phyloP scores from a whole-genome alignment of 2,113 vertebrate species.

The Psammodynastes pulverulentus region DNA sequence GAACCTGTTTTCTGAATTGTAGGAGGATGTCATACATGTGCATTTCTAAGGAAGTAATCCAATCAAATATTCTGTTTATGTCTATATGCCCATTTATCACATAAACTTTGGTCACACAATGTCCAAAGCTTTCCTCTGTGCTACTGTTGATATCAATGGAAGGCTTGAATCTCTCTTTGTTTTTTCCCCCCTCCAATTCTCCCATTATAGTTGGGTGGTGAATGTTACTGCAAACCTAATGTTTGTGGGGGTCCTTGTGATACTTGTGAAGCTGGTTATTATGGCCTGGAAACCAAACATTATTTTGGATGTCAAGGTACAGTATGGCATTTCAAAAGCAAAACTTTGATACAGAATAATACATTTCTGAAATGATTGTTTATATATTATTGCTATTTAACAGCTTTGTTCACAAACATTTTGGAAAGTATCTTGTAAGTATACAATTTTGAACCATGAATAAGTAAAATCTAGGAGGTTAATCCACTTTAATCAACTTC shows the following conservation, averaged over 20 bases:
- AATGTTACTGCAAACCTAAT: slow-evolving; percentile 85
- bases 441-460: not conserved
- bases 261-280: slow-evolving; percentile 84
- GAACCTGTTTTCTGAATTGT: not conserved
- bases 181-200: not conserved
- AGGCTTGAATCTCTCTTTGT: not conserved
- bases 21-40: not conserved
- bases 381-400: not conserved
- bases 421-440: not conserved
- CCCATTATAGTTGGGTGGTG: slow-evolving; percentile 75
- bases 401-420: not conserved
- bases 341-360: not conserved
- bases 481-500: not conserved
- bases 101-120: not conserved
- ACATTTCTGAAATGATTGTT: not conserved
- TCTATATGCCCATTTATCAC: not conserved
- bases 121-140: not conserved
- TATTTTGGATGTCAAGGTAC: slow-evolving; percentile 93
- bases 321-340: not conserved
- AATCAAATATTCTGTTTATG: not conserved
- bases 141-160: not conserved
- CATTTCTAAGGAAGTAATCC: not conserved
- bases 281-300: slow-evolving; percentile 75
- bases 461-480: not conserved
- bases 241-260: slow-evolving; percentile 76